Evolutionary conservation across 35 echinoderm and acorn worm species (phyloP), one percentile per base, ranked within the genome.

Genomic region (Patiria miniata): DNA sequence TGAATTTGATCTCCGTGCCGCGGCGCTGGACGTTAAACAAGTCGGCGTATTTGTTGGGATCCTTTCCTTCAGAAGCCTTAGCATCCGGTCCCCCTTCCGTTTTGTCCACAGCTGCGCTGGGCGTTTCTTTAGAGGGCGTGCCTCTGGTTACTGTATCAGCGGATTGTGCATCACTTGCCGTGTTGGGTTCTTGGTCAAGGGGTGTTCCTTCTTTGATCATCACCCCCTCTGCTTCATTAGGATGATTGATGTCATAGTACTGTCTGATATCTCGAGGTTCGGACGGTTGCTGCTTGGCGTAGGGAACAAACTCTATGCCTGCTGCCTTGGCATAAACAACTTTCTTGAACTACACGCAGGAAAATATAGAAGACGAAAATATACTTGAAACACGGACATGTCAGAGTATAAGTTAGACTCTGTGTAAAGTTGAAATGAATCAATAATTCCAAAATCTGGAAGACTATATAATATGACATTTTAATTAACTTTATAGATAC

Each of bases 271-370:
- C 42, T 47, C 42, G 42, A 47, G 42, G 42, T 47, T 47, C 42
- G 12, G 23, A 23, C 34, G 65, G 65, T 30, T 22, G 16, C 61
- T 73, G 65, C 26, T 73, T 73, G 14, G 65, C 26, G 65, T 73
- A 85, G 14, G 91, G 28, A 18, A 97, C 80, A 60, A 97, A 97
- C 58, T 97, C 95, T 91, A 97, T 93, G 16, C 95, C 95, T n/a
- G 95, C 91, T 85, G 80, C 89, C 80, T 91, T 86, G 4, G 86
- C 91, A 68, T 93, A 84, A 17, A 97, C 85, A 68, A 86, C 80
- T 51, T 88, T 93, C 61, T 97, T 97, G 44, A 88, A 94, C 95
- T 97, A 47, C 4, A 47, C 4, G 12, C 42, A 47, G 12, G 38
- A 68, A 87, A 17, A 87, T 26, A 40, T 28, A 39, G 0, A 36